phyloP scores from a whole-genome alignment of 2,888 invertebrate genomes.

The Congeria kusceri region DNA sequence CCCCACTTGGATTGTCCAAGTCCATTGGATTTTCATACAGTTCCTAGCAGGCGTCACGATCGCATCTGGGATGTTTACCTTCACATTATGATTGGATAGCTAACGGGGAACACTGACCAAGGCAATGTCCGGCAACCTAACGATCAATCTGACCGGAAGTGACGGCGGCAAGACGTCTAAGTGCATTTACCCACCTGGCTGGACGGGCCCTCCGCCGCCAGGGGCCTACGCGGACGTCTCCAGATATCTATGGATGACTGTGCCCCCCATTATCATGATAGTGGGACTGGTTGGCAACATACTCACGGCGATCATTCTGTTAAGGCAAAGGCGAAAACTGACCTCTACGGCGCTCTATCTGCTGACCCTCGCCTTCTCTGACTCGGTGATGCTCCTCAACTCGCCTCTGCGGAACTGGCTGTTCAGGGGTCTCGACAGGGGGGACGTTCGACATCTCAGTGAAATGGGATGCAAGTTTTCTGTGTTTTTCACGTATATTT shows the following conservation, averaged over 20 bases:
- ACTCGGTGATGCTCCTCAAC: conserved; percentile 31
- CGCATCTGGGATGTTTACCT: too few species aligned
- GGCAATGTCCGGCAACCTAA: too few species aligned
- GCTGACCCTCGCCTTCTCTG: conserved; percentile 36
- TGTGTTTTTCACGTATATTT: conserved; percentile 41
- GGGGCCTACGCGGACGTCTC: conserved; percentile 21
- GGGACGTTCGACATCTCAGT: conserved; percentile 32
- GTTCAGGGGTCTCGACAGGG: conserved; percentile 27
- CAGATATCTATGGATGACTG: conserved; percentile 50
- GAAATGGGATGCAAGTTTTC: conserved; percentile 44
- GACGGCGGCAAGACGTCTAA: too few species aligned
- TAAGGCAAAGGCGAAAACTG: conserved; percentile 24
- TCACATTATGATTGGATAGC: too few species aligned
- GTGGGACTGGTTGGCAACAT: conserved; percentile 76
- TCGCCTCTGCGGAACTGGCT: conserved; percentile 41
- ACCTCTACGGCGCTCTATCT: conserved; percentile 44
- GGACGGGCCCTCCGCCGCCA: conserved; percentile 3
- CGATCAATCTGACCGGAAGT: too few species aligned
- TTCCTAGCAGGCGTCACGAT: too few species aligned
- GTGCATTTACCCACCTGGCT: too few species aligned
- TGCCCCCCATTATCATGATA: conserved; percentile 70
- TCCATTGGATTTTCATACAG: too few species aligned
- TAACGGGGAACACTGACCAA: too few species aligned
- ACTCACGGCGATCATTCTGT: conserved; percentile 60
- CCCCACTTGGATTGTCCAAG: too few species aligned